Percentiles rank a stretch among this genome's conserved stretches.
Conservation (phyloP, 1,140 invertebrate genomes). For the Drosophila pseudoobscura region DNA sequence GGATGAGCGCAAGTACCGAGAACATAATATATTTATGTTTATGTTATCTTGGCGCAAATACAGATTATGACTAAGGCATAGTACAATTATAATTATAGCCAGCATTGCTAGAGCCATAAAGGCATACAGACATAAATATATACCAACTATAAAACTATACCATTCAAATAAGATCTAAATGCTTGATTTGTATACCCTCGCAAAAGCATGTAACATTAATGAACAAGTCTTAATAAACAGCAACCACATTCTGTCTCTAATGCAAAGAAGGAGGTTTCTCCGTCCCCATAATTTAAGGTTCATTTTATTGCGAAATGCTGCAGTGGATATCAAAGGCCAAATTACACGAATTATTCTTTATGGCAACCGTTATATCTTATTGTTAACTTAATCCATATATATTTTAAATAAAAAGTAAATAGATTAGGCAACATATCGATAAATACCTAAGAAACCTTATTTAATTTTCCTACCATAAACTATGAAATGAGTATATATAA, state of each 20-base stretch:
- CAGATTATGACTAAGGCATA: constrained; percentile 53
- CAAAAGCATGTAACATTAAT: constrained; percentile 23
- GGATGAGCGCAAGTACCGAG: constrained; percentile 19
- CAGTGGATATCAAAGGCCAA: constrained; percentile 14
- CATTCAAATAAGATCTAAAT: constrained; percentile 30
- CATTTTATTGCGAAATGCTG: constrained; percentile 27
- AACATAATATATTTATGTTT: constrained; percentile 19
- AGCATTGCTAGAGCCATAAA: constrained; percentile 39
- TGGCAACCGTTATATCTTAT: neutral
- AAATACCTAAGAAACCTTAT: neutral
- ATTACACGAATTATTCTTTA: constrained; percentile 1
- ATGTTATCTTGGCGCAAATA: constrained; percentile 23
- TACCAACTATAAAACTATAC: constrained; percentile 13
- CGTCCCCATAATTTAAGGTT: constrained; percentile 63
- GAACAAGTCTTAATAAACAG: constrained; percentile 21
- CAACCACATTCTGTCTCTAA: constrained; percentile 32
- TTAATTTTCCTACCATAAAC: neutral
- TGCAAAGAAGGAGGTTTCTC: constrained; percentile 59
- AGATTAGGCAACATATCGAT: constrained; percentile 37
- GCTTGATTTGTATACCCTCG: constrained; percentile 16
- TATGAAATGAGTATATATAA: neutral
- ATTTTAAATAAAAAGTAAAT: constrained; percentile 17
- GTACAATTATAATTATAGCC: constrained; percentile 61
- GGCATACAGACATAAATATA: constrained; percentile 24
- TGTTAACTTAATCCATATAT: constrained; percentile 12